Evolutionary conservation across 2,888 invertebrate species (phyloP).

Genomic region (Nemurella pictetii): DNA sequence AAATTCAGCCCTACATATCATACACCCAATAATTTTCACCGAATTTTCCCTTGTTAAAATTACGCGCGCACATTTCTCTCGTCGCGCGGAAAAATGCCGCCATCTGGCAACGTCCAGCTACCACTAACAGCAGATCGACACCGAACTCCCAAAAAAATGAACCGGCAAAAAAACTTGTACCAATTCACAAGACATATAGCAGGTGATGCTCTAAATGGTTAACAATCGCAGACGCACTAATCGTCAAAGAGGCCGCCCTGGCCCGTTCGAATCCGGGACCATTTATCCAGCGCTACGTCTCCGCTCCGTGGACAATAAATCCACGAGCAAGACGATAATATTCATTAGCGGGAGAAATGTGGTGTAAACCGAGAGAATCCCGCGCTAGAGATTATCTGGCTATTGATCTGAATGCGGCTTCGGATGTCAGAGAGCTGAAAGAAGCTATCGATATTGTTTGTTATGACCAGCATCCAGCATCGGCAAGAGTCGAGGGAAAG

Average conservation of each 20-base stretch:
- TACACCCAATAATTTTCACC: no score
- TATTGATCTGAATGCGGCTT: neutral
- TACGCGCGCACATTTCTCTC: neutral
- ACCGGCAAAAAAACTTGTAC: neutral
- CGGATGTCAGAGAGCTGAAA: neutral
- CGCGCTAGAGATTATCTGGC: neutral
- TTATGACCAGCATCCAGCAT: no score
- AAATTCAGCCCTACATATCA: no score
- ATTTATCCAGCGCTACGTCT: neutral
- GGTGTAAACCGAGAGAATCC: neutral
- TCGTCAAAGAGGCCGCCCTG: slow-evolving; percentile 23
- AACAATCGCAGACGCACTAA: slow-evolving; percentile 24
- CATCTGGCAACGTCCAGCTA: neutral
- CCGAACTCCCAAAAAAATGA: neutral
- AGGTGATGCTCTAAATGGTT: slow-evolving; percentile 29
- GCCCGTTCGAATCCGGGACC: neutral
- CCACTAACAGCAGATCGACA: neutral
- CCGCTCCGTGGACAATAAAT: neutral
- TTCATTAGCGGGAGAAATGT: neutral
- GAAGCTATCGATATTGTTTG: neutral
- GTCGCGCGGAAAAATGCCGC: neutral
- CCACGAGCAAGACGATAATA: neutral
- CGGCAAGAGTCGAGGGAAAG: no score
- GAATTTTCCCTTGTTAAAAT: no score
- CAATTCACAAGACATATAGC: slow-evolving; percentile 24